These are phyloP conservation scores for Chelonia mydas DNA, from an alignment of 2,797 vertebrate genomes.

Conservation along the genomic window DNA sequence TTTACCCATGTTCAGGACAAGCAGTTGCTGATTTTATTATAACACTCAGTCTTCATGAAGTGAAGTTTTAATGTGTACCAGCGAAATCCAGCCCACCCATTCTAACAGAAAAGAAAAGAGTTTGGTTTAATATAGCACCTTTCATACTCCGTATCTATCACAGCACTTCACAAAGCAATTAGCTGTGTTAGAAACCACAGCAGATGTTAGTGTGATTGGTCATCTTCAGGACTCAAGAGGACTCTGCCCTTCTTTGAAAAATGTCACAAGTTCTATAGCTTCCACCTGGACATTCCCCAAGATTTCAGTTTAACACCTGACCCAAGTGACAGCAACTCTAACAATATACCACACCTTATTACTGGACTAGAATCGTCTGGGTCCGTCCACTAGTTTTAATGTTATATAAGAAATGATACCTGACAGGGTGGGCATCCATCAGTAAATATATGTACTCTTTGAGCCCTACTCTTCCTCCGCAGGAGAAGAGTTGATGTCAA, in stretches of 20 bases:
- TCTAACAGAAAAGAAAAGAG: not conserved
- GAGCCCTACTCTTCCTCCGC: not conserved
- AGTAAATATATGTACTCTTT: not conserved
- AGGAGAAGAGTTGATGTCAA: not conserved
- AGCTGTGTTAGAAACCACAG: not conserved
- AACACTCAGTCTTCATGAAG: not conserved
- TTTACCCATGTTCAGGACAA: not conserved
- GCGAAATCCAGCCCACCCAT: not conserved
- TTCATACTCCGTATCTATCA: not conserved
- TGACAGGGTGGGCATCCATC: not conserved
- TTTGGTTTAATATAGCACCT: not conserved
- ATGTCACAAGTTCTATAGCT: not conserved
- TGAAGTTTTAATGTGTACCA: not conserved
- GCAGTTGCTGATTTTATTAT: not conserved
- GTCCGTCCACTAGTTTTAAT: not conserved
- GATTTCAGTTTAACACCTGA: not conserved
- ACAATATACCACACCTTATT: fast-evolving
- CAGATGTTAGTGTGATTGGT: not conserved
- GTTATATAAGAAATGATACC: not conserved
- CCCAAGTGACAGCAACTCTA: not conserved
- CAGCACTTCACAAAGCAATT: not conserved
- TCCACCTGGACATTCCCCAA: not conserved
- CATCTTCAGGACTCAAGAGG: not conserved
- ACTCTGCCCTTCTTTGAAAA: not conserved
- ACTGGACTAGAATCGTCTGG: not conserved